Base-by-base conservation (phyloP, 2,888 invertebrate species). In the Drosophila maculinotata region DNA sequence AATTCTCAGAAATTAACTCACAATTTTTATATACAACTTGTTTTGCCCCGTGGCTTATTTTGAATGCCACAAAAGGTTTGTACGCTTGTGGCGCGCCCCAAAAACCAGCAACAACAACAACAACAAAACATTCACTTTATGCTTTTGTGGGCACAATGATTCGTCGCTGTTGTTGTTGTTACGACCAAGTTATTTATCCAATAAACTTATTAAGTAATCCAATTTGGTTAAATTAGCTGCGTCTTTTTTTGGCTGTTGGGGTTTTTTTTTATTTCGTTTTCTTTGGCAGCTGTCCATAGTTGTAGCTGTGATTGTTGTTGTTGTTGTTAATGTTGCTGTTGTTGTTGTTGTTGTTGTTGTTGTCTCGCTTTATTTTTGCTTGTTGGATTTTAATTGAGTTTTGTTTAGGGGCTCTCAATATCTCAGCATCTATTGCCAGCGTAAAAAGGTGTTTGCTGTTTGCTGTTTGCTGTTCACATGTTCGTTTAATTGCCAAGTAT, bases 131-230 rank as follows among this genome's bases (percentile, higher is more conserved):
- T 85, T 73, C 73, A 74, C 78, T 83, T 74, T 76, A 69, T 56
- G 49, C 60, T 31, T 54, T 56, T 59, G 44, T 79, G 67, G 60
- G 56, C 78, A 64, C 49, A 59, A 75, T 49, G 20, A 38, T 60
- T 57, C 28, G 23, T 31, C 12, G 28, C 4, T 42, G 2, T 42
- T 47, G 44, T 58, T 56, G 48, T 71, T 65, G 67, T 59, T 56
- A 49, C 52, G 48, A 57, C 54, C 71, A 64, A 63, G 79, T 79
- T 81, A 79, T 84, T 82, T 78, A 84, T 76, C 79, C 87, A 84
- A 88, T 89, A 88, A 90, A 90, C 86, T 87, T 83, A 89, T 89
- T 90, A 88, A 89, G 88, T 89, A 90, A 89, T 87, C 89, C 88
- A 89, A 89, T 89, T 89, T 88, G 89, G 85, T 79, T 83, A 88